Evolutionary conservation across 2,888 invertebrate genomes (phyloP), one percentile per base, ranked within the genome.

Genomic region (Augiades crinisus): DNA sequence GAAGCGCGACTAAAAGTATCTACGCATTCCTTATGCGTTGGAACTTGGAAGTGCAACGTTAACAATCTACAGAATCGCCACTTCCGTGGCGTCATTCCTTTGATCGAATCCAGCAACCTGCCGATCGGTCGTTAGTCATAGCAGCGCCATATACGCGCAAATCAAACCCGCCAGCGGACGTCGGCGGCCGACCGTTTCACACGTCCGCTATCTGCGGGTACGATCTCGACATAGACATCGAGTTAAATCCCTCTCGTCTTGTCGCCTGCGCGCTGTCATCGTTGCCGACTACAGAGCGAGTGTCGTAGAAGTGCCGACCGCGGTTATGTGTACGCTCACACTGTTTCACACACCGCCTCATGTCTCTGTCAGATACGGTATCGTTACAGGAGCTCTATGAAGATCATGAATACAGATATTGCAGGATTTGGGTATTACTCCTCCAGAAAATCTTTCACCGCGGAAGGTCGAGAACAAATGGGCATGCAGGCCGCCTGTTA

Each of bases 251-350:
- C 54, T 54, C 49, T 58, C 61, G 55, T 56, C 54, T 54, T 51
- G 61, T 59, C 61, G 61, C 60, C 61, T 60, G 64, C 59, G 55
- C 54, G 47, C 53, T 58, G 61, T 61, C 62, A 58, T 54, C 58
- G 37, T 34, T 24, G 44, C 37, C 30, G 30, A 14, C 44, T 37
- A 55, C 52, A 55, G 47, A 58, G 46, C 52, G 46, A 5, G 1
- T 10, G 8, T 0, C 14, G 19, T 37, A 47, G 47, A 47, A 38
- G 3, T 13, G 19, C 1, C 8, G 19, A 8, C 3, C 6, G 1
- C 12, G 3, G 3, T 14, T 24, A n/a, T n/a, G n/a, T n/a, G n/a
- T n/a, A n/a, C n/a, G n/a, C n/a, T n/a, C n/a, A n/a, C n/a, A n/a
- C n/a, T n/a, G n/a, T n/a, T n/a, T n/a, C n/a, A n/a, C n/a, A n/a